phyloP scores from a whole-genome alignment of 2,113 vertebrate species.

The Rhagologus leucostigma region DNA sequence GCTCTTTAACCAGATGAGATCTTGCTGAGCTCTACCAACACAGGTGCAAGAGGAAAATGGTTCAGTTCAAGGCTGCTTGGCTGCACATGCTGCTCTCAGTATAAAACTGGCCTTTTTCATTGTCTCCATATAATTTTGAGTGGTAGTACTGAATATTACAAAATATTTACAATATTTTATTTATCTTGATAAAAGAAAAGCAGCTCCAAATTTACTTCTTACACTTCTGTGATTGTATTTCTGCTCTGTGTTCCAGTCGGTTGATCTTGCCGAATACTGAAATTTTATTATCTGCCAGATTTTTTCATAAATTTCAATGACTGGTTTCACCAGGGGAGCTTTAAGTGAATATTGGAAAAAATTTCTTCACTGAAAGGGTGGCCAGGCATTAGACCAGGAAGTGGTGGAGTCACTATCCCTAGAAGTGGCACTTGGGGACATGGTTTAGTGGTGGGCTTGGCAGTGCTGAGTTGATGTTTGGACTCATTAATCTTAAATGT shows the following conservation, averaged over 20 bases:
- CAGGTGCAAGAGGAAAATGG: not conserved
- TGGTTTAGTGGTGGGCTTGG: not conserved
- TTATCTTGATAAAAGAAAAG: not conserved
- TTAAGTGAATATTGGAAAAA: not conserved
- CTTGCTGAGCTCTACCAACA: not conserved
- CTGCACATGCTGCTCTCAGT: not conserved
- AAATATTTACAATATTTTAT: conserved; percentile 17
- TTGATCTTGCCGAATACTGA: not conserved
- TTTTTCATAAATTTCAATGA: not conserved
- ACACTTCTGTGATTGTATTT: not conserved
- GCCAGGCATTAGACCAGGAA: not conserved
- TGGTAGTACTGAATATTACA: conserved; percentile 11
- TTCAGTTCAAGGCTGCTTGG: not conserved
- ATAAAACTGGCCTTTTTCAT: not conserved
- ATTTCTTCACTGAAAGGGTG: not conserved
- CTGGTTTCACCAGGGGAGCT: not conserved
- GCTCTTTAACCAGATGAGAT: not conserved
- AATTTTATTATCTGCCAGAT: not conserved
- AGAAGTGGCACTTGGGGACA: not conserved
- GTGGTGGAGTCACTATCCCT: not conserved
- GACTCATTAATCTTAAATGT: not conserved
- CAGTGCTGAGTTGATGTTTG: not conserved
- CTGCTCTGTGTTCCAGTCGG: not conserved
- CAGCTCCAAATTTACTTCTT: not conserved
- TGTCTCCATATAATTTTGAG: not conserved